Evolutionary conservation across 2,888 invertebrate species (phyloP).

Genomic region (Trachelus tabidus): DNA sequence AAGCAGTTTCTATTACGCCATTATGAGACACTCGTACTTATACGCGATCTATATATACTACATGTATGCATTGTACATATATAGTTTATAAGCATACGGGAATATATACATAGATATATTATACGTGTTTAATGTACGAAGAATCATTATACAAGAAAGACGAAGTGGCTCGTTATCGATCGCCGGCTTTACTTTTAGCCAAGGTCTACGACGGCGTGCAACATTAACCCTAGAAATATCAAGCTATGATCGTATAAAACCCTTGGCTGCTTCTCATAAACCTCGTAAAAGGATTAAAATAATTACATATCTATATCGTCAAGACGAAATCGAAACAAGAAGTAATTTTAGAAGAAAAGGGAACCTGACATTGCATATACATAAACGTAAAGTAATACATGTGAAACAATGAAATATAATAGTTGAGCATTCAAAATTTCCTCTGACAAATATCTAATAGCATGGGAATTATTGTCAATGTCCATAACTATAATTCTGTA

Average conservation of each 20-base stretch:
- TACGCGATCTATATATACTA: background rate
- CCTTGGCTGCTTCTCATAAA: background rate
- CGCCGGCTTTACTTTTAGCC: background rate
- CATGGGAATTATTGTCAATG: too few relatives aligned
- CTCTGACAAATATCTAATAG: too few relatives aligned
- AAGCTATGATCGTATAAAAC: background rate
- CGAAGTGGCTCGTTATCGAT: background rate
- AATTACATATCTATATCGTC: background rate
- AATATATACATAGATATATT: background rate
- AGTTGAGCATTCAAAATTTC: background rate
- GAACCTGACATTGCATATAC: background rate
- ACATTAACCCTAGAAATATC: background rate
- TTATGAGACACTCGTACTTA: background rate
- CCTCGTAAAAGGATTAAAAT: background rate
- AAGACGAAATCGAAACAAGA: background rate
- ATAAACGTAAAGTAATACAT: background rate
- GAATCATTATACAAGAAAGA: background rate
- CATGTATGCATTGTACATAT: background rate
- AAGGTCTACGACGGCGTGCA: background rate
- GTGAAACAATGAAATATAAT: background rate
- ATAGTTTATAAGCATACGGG: background rate
- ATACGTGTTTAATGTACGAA: background rate
- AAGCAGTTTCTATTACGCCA: background rate
- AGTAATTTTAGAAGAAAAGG: background rate
- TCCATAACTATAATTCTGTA: too few relatives aligned